A percentile compares a stretch with the other conserved stretches of the same genome.
Conservation (phyloP, 2,113 vertebrate genomes). For the Crotalus helleri region DNA sequence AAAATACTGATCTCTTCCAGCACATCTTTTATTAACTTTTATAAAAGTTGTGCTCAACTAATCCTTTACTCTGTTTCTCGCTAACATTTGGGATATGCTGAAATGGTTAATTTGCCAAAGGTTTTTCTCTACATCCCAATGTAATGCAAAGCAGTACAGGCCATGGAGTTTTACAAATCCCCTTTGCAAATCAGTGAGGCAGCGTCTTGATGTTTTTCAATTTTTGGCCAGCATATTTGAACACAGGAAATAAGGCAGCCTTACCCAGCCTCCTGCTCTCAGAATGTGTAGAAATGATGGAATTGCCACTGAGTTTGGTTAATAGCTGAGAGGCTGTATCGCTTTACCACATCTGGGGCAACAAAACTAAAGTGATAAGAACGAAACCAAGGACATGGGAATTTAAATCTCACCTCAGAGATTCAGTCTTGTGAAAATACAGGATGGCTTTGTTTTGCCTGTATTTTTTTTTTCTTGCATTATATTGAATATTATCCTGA, state of each 20-base stretch:
- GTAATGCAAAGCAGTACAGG: background rate
- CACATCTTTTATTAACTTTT: background rate
- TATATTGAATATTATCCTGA: background rate
- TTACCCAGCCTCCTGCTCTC: background rate
- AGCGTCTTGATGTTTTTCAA: background rate
- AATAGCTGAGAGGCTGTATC: background rate
- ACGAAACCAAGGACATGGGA: background rate
- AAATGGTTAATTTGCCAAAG: background rate
- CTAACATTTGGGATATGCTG: background rate
- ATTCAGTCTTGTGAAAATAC: background rate
- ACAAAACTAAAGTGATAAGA: background rate
- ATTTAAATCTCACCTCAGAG: background rate
- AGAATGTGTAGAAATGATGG: background rate
- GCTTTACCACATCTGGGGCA: background rate
- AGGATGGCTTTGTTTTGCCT: background rate
- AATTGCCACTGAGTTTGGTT: too few species aligned
- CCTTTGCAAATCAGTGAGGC: background rate
- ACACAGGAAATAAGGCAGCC: background rate
- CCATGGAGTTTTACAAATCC: background rate
- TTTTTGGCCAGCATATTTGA: background rate
- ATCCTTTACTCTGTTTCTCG: background rate
- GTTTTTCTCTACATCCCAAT: background rate
- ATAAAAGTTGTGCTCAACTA: background rate
- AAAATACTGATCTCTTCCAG: background rate
- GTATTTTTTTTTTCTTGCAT: background rate